A percentile compares a stretch with the other conserved stretches of the same genome.
Evolutionary conservation across 2,888 invertebrate genomes (phyloP).

Genomic region (Zaprionus lineosus): DNA sequence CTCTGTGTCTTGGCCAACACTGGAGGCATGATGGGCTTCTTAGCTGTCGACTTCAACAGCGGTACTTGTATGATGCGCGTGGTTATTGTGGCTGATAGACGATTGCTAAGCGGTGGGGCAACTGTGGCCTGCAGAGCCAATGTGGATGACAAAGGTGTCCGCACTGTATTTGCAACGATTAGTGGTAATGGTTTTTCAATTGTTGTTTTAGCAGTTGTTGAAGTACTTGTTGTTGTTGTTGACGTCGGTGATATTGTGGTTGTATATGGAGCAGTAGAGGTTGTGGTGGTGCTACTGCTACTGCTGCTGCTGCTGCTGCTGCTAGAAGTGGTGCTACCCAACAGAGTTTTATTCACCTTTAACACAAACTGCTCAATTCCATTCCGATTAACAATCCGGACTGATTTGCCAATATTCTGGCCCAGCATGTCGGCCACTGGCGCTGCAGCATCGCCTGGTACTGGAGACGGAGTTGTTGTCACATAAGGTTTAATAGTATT

Average conservation of each 20-base stretch:
- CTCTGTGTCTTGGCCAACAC: constrained; percentile 79
- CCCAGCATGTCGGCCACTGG: constrained; percentile 39
- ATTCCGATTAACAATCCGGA: constrained; percentile 73
- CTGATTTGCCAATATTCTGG: constrained; percentile 71
- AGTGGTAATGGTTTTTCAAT: constrained; percentile 7
- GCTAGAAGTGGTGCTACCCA: constrained; percentile 4
- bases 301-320: constrained; percentile 10
- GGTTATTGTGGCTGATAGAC: constrained; percentile 55
- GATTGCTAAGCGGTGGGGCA: constrained; percentile 40
- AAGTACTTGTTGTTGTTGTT: constrained; percentile 1
- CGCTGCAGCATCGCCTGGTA: no score
- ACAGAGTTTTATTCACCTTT: constrained; percentile 66
- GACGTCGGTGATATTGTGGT: constrained; percentile 28
- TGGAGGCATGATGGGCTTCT: constrained; percentile 84
- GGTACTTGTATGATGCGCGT: constrained; percentile 81
- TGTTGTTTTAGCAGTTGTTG: constrained; percentile 11
- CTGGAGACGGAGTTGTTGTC: neutral
- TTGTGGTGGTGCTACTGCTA: constrained; percentile 5
- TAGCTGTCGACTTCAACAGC: constrained; percentile 83
- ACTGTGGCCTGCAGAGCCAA: constrained; percentile 17
- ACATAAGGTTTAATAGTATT: neutral
- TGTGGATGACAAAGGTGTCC: constrained; percentile 13
- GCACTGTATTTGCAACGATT: neutral
- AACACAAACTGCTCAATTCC: constrained; percentile 75
- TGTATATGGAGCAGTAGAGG: constrained; percentile 8